A percentile compares a stretch with the other conserved stretches of the same genome.
Evolutionary conservation across 2,888 invertebrate species (phyloP).

Genomic region (Frankliniella fusca): DNA sequence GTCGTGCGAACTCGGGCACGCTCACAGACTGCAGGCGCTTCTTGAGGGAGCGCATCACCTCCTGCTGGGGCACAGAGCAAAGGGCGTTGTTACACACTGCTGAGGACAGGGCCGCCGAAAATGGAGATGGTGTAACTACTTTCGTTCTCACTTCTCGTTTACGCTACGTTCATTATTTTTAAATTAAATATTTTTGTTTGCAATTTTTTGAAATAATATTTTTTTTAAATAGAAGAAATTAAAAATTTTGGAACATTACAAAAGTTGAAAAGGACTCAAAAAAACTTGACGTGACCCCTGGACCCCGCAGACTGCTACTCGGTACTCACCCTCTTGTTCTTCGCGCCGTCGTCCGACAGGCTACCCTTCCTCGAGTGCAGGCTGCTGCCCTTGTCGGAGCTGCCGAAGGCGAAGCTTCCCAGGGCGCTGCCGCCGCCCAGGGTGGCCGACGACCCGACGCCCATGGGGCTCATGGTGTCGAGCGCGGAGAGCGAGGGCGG

Average conservation of each 20-base stretch:
- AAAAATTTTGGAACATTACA: too few relatives aligned
- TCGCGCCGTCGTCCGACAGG: conserved; percentile 3
- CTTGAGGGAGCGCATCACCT: conserved; percentile 63
- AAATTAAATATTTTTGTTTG: too few relatives aligned
- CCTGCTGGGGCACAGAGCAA: too few relatives aligned
- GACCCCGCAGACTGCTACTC: not conserved
- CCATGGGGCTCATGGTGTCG: not conserved
- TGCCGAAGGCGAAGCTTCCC: conserved; percentile 3
- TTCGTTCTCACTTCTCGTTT: too few relatives aligned
- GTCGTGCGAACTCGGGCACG: conserved; percentile 76
- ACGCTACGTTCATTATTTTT: too few relatives aligned
- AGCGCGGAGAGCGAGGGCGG: not conserved
- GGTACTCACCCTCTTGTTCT: conserved; percentile 7
- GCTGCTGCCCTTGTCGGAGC: conserved; percentile 4
- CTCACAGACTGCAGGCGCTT: conserved; percentile 63
- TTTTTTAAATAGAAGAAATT: too few relatives aligned
- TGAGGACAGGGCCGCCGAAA: too few relatives aligned
- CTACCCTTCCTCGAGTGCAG: conserved; percentile 8
- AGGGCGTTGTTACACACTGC: too few relatives aligned
- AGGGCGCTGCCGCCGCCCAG: conserved; percentile 3
- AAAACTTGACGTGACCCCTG: too few relatives aligned
- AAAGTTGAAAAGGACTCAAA: too few relatives aligned
- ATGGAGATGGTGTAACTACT: too few relatives aligned
- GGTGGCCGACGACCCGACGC: not conserved
- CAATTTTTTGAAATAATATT: too few relatives aligned